Percentiles rank a stretch among this genome's conserved stretches.
Evolutionary conservation across 2,113 vertebrate species (phyloP).

Genomic region (Chroicocephalus ridibundus): DNA sequence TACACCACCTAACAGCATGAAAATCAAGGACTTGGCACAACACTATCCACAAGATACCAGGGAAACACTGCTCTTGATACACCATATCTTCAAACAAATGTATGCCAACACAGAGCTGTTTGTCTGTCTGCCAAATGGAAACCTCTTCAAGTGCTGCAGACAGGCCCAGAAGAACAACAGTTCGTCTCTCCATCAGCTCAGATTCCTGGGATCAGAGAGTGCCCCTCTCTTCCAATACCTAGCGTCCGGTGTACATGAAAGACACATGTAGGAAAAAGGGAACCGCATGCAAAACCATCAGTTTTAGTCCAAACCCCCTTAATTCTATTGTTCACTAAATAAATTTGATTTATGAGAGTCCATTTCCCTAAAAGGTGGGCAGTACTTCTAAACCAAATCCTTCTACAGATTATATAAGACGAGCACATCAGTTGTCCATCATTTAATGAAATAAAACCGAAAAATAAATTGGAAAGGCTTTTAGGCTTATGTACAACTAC

Average conservation of each 20-base stretch:
- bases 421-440: background rate
- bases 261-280: background rate
- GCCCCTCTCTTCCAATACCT: background rate
- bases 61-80: background rate
- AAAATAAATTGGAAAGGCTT: slow-evolving; percentile 20
- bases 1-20: background rate
- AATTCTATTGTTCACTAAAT: background rate
- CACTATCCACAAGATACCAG: background rate
- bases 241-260: background rate
- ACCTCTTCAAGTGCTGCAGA: background rate
- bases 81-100: background rate
- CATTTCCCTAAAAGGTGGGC: background rate
- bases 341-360: background rate
- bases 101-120: background rate
- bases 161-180: background rate
- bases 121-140: background rate
- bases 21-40: background rate
- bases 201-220: background rate
- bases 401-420: background rate
- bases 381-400: slow-evolving; percentile 20
- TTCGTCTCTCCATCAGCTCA: background rate
- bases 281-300: background rate
- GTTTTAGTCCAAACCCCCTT: background rate
- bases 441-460: background rate
- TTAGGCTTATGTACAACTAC: background rate